Evolutionary conservation across 2,113 vertebrate genomes (phyloP).

Genomic region (Nothoprocta pentlandii): DNA sequence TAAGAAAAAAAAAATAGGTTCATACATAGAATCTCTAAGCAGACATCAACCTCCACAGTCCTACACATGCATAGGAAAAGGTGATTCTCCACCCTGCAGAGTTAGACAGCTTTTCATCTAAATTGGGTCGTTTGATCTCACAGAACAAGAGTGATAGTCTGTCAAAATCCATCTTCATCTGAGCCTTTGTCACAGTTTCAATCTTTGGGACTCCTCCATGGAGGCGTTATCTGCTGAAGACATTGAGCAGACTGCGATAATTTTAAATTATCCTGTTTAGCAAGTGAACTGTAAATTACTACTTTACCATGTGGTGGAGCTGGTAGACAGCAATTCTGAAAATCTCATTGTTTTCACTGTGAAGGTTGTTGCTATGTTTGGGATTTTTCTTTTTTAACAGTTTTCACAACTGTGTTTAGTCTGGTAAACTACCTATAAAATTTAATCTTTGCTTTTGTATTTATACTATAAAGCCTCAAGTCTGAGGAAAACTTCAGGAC

Average conservation of each 20-base stretch:
- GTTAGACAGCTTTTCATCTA: neutral
- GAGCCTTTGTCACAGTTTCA: neutral
- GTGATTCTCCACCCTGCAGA: neutral
- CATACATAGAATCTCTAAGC: neutral
- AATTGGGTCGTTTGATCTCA: neutral
- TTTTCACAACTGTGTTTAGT: conserved; percentile 63
- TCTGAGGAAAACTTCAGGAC: conserved; percentile 30
- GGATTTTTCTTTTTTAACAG: conserved; percentile 29
- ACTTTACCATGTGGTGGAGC: conserved; percentile 73
- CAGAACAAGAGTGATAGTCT: neutral
- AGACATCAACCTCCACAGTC: neutral
- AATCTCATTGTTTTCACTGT: neutral
- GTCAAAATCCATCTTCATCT: neutral
- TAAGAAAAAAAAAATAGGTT: neutral
- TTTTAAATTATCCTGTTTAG: neutral
- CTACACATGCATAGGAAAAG: neutral
- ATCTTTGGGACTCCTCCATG: neutral
- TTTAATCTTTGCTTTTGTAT: conserved; percentile 53
- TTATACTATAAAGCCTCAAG: conserved; percentile 3
- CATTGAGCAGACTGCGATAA: neutral
- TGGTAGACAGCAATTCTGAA: conserved; percentile 61
- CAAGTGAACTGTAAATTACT: conserved; percentile 26
- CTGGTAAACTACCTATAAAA: conserved; percentile 72
- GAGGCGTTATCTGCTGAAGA: neutral
- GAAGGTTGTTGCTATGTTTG: conserved; percentile 38